Evolutionary conservation across 2,888 invertebrate species (phyloP), one percentile per base, ranked within the genome.

Genomic region (Troides oblongomaculatus): DNA sequence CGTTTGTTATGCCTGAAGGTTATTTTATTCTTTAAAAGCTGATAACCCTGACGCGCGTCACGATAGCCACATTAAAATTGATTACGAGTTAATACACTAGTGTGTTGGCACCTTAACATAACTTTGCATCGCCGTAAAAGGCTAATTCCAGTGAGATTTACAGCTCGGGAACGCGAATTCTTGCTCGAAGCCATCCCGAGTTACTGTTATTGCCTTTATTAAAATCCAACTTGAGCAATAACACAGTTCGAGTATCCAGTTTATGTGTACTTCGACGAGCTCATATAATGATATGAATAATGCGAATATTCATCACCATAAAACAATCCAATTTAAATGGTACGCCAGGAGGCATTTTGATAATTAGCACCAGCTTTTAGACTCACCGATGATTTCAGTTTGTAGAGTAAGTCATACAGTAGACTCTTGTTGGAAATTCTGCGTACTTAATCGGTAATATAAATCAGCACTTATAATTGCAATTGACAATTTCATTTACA

Each of bases 191-290:
- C 64, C 70, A 67, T 70, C 67, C 46, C 63, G 23, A 59, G 62
- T 70, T 70, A 67, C 70, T 70, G 70, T 67, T 70, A 70, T 70
- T 64, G 64, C 66, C 67, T 67, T 70, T 70, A 70, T 70, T 70
- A 70, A 70, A 70, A 70, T 66, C 58, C 70, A 70, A 67, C 70
- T 70, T 64, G 43, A 70, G 70, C 67, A 66, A 70, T 67, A 70
- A 70, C 70, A 67, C 46, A 63, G 66, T 59, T 60, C 59, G 66
- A 67, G 66, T 67, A 64, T 60, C 64, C 57, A 62, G 66, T 70
- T 70, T 59, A 70, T 66, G 70, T 63, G 66, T 63, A 63, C 53
- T 70, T 70, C 63, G 36, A 63, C 66, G 59, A 66, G 62, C 59
- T 62, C 70, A 43, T 66, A 70, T 63, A 66, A 59, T 58, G 58